Conservation (phyloP, 2,797 vertebrate genomes). For the Enteromius viviparus region DNA sequence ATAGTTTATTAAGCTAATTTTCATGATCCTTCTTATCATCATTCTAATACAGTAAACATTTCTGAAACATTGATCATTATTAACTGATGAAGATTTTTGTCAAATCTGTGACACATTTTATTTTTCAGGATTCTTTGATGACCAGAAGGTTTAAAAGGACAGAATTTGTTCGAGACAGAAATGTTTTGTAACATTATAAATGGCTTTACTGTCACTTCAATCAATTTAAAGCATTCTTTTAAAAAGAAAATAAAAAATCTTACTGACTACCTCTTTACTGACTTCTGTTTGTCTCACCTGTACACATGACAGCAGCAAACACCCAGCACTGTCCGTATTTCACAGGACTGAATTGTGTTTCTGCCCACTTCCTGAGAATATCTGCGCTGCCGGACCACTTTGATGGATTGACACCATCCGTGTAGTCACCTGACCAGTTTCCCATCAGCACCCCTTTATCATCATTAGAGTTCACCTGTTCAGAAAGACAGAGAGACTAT, state of each 20-base stretch:
- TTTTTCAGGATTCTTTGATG: no score
- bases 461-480: slow-evolving; percentile 85
- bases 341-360: slow-evolving; percentile 75
- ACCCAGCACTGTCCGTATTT: slow-evolving; percentile 92
- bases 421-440: slow-evolving; percentile 80
- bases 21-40: no score
- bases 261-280: not conserved
- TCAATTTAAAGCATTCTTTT: no score
- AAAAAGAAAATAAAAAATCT: no score
- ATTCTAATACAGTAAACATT: no score
- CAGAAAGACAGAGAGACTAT: not conserved
- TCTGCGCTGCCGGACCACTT: slow-evolving; percentile 83
- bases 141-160: not conserved
- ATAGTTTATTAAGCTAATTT: no score
- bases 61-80: no score
- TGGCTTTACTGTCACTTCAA: not conserved
- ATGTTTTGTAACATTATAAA: not conserved
- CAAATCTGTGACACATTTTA: no score
- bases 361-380: slow-evolving; percentile 81
- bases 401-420: slow-evolving; percentile 73
- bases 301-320: slow-evolving; percentile 89
- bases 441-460: slow-evolving; percentile 85
- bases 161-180: not conserved
- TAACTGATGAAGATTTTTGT: no score
- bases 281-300: slow-evolving; percentile 75